Percentiles rank a stretch among this genome's conserved stretches.
phyloP scores from a whole-genome alignment of 2,797 vertebrate species.

The Micrastur ruficollis region DNA sequence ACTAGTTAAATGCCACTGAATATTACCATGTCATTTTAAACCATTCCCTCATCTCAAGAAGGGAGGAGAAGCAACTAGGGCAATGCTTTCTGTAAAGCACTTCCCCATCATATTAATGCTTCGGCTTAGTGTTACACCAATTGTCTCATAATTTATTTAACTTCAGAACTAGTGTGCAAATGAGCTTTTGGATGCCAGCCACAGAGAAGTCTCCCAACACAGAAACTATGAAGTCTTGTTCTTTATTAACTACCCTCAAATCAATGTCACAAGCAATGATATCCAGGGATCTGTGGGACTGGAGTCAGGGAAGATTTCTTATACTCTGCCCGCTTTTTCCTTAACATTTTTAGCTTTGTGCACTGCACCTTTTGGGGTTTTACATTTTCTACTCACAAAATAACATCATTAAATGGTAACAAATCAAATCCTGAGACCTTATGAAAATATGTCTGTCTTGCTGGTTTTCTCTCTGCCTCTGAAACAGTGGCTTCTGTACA shows the following conservation, averaged over 20 bases:
- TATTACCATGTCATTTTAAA: background rate
- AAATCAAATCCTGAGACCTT: background rate
- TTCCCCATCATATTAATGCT: background rate
- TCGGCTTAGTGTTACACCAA: background rate
- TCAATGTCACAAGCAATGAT: background rate
- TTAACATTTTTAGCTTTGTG: background rate
- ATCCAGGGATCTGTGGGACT: background rate
- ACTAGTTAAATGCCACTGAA: background rate
- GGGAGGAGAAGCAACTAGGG: background rate
- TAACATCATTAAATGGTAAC: background rate
- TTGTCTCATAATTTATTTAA: background rate
- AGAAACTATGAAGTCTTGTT: background rate
- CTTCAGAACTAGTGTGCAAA: background rate
- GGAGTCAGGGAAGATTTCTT: background rate
- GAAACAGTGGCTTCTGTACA: background rate
- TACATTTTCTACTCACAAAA: background rate
- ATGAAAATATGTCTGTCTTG: background rate
- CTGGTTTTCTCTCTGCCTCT: background rate
- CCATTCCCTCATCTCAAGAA: background rate
- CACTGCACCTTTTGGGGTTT: background rate
- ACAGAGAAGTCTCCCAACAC: background rate
- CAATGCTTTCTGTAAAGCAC: background rate
- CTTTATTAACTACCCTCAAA: constrained; percentile 17
- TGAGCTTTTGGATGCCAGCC: constrained; percentile 5
- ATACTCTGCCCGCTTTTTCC: background rate